Conservation (phyloP, 2,797 vertebrate genomes). For the Orientallactaga sibirica region DNA sequence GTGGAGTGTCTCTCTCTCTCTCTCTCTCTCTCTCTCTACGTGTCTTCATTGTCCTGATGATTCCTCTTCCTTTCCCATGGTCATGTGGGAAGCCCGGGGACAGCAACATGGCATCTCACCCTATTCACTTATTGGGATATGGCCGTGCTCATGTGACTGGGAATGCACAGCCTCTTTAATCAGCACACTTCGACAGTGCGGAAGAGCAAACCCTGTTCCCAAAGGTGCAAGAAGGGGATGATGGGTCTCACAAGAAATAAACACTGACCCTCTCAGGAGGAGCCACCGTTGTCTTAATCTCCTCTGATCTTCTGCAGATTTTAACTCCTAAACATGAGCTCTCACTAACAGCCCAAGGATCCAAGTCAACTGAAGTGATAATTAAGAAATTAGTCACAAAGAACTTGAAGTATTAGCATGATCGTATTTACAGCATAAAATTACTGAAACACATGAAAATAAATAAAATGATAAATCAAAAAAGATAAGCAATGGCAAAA, state of each 20-base stretch:
- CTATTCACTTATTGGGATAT: too few species aligned
- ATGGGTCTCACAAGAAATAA: not conserved
- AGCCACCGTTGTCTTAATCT: not conserved
- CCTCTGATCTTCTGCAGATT: not conserved
- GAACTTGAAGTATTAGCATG: constrained; percentile 1
- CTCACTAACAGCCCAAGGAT: not conserved
- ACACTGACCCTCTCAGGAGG: not conserved
- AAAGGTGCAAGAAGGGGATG: not conserved
- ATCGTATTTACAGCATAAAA: constrained; percentile 15
- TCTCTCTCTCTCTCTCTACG: not conserved
- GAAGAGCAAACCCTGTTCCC: not conserved
- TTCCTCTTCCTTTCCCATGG: not conserved
- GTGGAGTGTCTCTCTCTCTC: not conserved
- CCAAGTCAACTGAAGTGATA: not conserved
- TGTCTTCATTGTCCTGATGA: not conserved
- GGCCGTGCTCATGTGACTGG: not conserved
- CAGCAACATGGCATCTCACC: too few species aligned
- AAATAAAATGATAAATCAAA: constrained; percentile 28
- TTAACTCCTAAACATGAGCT: not conserved
- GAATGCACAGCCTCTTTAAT: not conserved
- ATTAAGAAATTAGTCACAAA: not conserved
- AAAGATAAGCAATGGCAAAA: not conserved
- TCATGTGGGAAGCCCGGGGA: too few species aligned
- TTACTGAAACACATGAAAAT: not conserved
- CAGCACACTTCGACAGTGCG: not conserved